Evolutionary conservation across 1,140 invertebrate species (phyloP).

Genomic region (Zaprionus vittiger): DNA sequence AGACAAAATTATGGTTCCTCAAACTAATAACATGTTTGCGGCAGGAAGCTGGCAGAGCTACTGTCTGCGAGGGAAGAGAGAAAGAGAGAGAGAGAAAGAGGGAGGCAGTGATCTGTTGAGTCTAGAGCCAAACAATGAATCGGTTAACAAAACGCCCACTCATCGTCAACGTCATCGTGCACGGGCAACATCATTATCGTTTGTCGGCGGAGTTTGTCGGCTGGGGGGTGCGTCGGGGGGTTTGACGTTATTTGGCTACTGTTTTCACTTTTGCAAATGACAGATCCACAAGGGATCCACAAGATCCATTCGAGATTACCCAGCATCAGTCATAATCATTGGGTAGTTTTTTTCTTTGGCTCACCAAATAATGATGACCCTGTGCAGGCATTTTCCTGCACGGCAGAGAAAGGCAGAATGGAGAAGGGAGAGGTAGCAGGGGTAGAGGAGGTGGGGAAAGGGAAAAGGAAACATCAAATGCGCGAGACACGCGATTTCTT

Average conservation of each 20-base stretch:
- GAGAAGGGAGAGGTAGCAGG: neutral
- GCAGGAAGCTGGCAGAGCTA: slow-evolving; percentile 50
- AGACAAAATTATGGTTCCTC: slow-evolving; percentile 43
- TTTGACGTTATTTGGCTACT: slow-evolving; percentile 35
- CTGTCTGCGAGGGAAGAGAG: slow-evolving; percentile 4
- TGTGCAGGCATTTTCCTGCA: slow-evolving; percentile 18
- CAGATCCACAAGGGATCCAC: slow-evolving; percentile 68
- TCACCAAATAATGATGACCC: slow-evolving; percentile 59
- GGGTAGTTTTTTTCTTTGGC: slow-evolving; percentile 22
- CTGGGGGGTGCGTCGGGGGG: neutral
- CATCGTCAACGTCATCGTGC: slow-evolving; percentile 49
- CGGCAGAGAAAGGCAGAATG: neutral
- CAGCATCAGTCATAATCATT: slow-evolving; percentile 61
- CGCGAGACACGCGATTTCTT: slow-evolving; percentile 78
- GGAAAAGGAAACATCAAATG: slow-evolving; percentile 70
- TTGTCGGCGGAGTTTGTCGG: too few species aligned
- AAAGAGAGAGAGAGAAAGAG: neutral
- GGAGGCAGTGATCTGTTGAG: slow-evolving; percentile 17
- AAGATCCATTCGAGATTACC: slow-evolving; percentile 64
- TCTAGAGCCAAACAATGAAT: slow-evolving; percentile 43
- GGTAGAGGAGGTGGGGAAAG: neutral
- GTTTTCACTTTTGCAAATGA: slow-evolving; percentile 67
- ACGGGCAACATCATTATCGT: slow-evolving; percentile 4
- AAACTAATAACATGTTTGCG: slow-evolving; percentile 64
- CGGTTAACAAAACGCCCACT: slow-evolving; percentile 70